A percentile compares a stretch with the other conserved stretches of the same genome.
phyloP scores from a whole-genome alignment of 2,888 invertebrate species.

The Callosobruchus maculatus region DNA sequence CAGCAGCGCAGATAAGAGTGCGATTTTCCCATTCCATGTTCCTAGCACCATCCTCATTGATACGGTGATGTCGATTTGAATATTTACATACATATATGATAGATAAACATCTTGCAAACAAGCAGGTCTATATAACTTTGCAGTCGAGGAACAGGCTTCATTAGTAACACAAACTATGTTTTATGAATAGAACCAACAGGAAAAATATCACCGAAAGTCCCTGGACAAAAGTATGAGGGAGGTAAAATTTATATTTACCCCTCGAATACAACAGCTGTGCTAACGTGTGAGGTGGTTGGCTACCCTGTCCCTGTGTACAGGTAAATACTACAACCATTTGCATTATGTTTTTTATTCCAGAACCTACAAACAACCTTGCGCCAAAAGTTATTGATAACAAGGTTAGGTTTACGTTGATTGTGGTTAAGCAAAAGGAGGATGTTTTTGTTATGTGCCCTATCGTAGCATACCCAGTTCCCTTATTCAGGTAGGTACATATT shows the following conservation, averaged over 20 bases:
- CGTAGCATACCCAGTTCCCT: constrained; percentile 47
- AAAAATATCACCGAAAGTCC: constrained; percentile 60
- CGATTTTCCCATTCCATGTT: too few relatives aligned
- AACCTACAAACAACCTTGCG: constrained; percentile 66
- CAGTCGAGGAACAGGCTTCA: constrained; percentile 55
- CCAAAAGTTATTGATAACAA: constrained; percentile 54
- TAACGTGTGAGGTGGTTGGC: constrained; percentile 67
- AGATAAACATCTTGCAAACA: too few relatives aligned
- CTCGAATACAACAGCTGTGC: constrained; percentile 53
- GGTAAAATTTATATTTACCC: constrained; percentile 58
- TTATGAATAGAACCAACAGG: constrained; percentile 57
- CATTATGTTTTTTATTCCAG: constrained; percentile 41
- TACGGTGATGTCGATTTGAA: too few relatives aligned
- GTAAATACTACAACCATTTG: constrained; percentile 53
- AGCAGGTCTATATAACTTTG: background rate
- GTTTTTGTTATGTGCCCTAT: constrained; percentile 52
- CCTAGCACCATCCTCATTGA: too few relatives aligned
- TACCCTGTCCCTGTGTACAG: constrained; percentile 68
- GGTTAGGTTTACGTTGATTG: constrained; percentile 52
- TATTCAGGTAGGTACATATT: constrained; percentile 43
- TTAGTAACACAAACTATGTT: constrained; percentile 54
- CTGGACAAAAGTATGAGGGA: constrained; percentile 53
- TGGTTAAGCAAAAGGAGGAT: constrained; percentile 43
- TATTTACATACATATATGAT: too few relatives aligned
- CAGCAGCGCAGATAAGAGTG: too few relatives aligned